Base-by-base conservation (phyloP, 2,888 invertebrate genomes). In the Dugesia japonica region DNA sequence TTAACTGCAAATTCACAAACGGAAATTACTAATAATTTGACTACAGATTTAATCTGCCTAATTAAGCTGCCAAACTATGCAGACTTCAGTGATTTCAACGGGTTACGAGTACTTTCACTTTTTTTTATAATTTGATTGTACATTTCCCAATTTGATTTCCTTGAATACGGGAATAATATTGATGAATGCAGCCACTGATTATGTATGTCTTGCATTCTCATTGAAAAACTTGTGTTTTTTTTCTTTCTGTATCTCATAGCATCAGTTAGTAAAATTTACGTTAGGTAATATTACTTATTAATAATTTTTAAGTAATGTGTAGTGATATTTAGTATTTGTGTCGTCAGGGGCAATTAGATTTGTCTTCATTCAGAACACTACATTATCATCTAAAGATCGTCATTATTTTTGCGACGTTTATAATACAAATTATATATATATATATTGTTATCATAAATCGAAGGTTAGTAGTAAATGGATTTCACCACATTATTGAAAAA, bases 11-110 rank as follows among this genome's bases (percentile, higher is more conserved):
- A 56, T 56, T 56, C 56, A 23, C 17, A 56, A 20, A 56, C 56
- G 56, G 56, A 56, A 56, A 56, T 56, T 23, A 56, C 56, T 56
- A 56, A 56, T 56, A n/a, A 56, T 56, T 56, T 56, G 56, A 56
- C 56, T 56, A 56, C 56, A 56, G 56, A 56, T 56, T 56, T 56
- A 56, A 56, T 56, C 56, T 56, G 56, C 56, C 56, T 56, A 56
- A 56, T 56, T 56, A 56, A 56, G 56, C 56, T 56, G 56, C 56
- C 56, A 56, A 56, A 56, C 56, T 56, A 56, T n/a, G 20, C 56
- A 56, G 56, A 56, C 56, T 1, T 56, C 56, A 23, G 56, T 56
- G 56, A 56, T 56, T 56, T 9, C 56, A 56, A 56, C 56, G 56
- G n/a, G 23, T 56, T 56, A 56, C 9, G 56, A 56, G 56, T 56